These are phyloP conservation scores for Ceratitis capitata DNA, from an alignment of 1,140 invertebrate species.

Conservation along the genomic window DNA sequence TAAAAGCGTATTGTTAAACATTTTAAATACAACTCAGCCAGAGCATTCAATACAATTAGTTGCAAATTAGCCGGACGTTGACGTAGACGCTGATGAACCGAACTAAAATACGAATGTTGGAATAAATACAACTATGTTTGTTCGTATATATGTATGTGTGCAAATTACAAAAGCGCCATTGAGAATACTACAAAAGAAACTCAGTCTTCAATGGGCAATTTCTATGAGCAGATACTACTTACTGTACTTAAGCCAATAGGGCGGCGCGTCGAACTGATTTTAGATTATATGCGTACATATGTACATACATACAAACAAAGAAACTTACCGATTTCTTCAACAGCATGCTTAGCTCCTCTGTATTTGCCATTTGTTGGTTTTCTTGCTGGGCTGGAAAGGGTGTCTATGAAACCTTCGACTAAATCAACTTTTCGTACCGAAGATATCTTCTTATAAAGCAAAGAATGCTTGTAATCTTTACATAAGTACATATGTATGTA, in stretches of 20 bases:
- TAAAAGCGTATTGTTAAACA: slow-evolving; percentile 25
- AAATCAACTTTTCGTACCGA: neutral
- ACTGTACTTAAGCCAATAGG: neutral
- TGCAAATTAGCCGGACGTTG: slow-evolving; percentile 20
- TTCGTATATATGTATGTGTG: no score
- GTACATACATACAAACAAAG: no score
- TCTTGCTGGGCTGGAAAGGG: no score
- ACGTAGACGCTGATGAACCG: slow-evolving; percentile 7
- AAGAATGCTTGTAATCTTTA: neutral
- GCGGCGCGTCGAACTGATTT: neutral
- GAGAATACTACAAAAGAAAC: neutral
- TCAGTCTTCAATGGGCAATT: slow-evolving; percentile 14
- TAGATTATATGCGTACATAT: neutral
- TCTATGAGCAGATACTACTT: neutral
- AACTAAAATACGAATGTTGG: neutral
- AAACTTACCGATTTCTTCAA: neutral
- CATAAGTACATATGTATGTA: no score
- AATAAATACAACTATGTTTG: no score
- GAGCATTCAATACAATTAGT: slow-evolving; percentile 15
- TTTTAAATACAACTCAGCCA: neutral
- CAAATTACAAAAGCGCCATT: no score
- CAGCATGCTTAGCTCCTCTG: neutral
- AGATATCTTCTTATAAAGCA: neutral
- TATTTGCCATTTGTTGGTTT: neutral
- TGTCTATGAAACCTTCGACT: neutral